Conservation (phyloP, 2,113 vertebrate species). For the Vidua macroura region DNA sequence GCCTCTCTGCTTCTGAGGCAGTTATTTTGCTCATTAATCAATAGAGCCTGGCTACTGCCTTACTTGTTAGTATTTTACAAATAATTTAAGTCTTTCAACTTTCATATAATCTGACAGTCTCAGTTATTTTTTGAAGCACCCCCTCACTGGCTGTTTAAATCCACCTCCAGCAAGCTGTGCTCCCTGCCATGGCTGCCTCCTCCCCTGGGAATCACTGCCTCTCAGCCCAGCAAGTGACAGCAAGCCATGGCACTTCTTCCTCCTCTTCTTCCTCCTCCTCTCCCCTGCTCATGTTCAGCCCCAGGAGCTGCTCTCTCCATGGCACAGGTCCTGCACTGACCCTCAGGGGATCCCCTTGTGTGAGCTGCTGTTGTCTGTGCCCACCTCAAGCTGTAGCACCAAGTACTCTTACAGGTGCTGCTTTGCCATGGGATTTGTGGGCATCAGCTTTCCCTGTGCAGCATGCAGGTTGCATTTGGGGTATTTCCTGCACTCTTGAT, state of each 20-base stretch:
- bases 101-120: neutral
- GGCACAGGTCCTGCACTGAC: neutral
- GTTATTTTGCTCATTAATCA: neutral
- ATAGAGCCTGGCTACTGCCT: neutral
- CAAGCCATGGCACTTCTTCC: neutral
- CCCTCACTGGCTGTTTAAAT: neutral
- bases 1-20: neutral
- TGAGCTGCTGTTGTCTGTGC: neutral
- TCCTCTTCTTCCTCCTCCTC: neutral
- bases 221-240: neutral
- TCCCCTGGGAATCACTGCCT: neutral
- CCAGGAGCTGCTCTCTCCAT: neutral
- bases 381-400: neutral
- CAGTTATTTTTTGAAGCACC: neutral
- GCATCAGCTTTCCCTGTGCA: neutral
- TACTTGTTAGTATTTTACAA: neutral
- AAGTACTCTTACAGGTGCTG: rapidly evolving
- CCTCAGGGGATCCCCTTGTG: no score
- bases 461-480: neutral
- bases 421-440: neutral
- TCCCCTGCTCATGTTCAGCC: neutral
- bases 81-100: neutral
- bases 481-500: neutral
- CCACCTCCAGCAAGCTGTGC: conserved; percentile 34
- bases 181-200: neutral